These are phyloP conservation scores for Cryptotermes secundus DNA, from an alignment of 1,140 invertebrate genomes.

Conservation along the genomic window DNA sequence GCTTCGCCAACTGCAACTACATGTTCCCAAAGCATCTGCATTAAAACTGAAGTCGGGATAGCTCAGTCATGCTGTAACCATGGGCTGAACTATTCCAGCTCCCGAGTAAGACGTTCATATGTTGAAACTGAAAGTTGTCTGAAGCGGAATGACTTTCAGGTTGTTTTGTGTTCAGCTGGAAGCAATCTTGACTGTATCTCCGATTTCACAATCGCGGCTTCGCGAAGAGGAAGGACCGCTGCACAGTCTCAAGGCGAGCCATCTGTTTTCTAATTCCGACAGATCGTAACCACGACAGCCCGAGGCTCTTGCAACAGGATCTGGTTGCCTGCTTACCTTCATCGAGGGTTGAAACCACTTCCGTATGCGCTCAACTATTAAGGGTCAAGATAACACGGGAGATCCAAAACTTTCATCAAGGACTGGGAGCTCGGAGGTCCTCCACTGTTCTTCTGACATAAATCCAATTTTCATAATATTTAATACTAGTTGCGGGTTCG, in stretches of 20 bases:
- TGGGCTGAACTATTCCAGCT: too few species aligned
- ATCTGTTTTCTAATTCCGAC: neutral
- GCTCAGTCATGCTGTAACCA: too few species aligned
- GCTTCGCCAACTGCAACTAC: too few species aligned
- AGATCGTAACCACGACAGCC: neutral
- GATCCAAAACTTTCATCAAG: neutral
- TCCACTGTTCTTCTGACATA: neutral
- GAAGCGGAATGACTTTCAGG: too few species aligned
- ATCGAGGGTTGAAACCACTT: neutral
- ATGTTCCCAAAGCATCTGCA: too few species aligned
- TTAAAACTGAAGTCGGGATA: too few species aligned
- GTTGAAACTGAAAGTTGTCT: too few species aligned
- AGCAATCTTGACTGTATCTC: too few species aligned
- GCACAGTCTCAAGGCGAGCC: neutral
- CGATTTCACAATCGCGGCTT: too few species aligned
- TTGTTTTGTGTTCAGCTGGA: too few species aligned
- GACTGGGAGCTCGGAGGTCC: neutral
- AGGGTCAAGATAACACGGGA: neutral
- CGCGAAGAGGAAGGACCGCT: neutral
- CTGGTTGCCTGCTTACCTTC: neutral
- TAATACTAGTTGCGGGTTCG: too few species aligned
- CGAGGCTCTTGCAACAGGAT: neutral
- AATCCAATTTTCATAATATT: neutral
- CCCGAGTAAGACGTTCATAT: too few species aligned
- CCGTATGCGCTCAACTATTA: neutral